Percentiles rank a stretch among this genome's conserved stretches.
These are phyloP conservation scores for Sebastes glaucus DNA, from an alignment of 2,797 vertebrate genomes.

Conservation along the genomic window DNA sequence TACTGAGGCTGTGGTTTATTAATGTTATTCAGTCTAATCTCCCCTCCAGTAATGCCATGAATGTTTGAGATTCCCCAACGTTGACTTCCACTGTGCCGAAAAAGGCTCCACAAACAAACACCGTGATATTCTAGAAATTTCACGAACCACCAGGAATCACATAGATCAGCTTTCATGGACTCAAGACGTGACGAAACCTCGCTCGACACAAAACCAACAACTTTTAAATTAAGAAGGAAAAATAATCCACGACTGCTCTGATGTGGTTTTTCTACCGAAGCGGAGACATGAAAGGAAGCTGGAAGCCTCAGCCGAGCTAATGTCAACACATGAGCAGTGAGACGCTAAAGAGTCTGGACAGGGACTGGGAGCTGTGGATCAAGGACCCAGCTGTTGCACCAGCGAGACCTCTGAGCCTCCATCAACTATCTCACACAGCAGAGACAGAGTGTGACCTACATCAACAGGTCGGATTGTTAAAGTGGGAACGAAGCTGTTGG, in stretches of 20 bases:
- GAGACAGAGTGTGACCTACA: background rate
- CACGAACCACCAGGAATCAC: background rate
- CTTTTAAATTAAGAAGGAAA: background rate
- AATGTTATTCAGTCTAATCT: background rate
- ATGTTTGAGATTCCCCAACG: background rate
- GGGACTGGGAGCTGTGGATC: conserved; percentile 29
- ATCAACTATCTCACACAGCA: conserved; percentile 10
- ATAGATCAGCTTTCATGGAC: background rate
- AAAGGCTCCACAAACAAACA: background rate
- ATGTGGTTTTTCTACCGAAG: background rate
- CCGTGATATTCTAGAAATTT: background rate
- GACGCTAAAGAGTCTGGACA: background rate
- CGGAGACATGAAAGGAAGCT: background rate
- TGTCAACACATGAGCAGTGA: conserved; percentile 17
- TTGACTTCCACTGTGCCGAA: background rate
- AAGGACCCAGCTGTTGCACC: conserved; percentile 50
- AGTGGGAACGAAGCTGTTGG: background rate
- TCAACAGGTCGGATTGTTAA: background rate
- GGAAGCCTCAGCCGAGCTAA: conserved; percentile 4
- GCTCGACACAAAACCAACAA: background rate
- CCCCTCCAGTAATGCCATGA: background rate
- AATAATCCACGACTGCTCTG: background rate
- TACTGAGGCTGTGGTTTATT: background rate
- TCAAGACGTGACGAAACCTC: background rate
- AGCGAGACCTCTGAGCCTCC: conserved; percentile 15